Base-by-base conservation (phyloP, 2,797 vertebrate species). In the Limnodromus scolopaceus region DNA sequence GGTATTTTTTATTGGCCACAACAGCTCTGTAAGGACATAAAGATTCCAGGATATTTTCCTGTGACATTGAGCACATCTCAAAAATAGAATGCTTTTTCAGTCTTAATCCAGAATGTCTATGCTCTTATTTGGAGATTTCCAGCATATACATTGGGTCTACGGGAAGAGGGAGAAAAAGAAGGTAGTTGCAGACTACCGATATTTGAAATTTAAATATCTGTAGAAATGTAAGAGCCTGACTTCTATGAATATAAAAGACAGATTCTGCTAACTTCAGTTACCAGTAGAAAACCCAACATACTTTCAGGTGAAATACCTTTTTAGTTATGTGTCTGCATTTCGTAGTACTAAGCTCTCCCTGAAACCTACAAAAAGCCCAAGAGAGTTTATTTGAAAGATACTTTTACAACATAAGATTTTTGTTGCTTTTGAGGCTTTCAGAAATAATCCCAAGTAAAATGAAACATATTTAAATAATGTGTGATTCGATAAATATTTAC, bases 271-370 rank as follows among this genome's bases (percentile, higher is more conserved):
- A 60, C 15, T 39, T 91, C n/a, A 46, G 16, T 36, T 58, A 66
- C 4, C 11, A 39, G 13, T 12, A 70, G 28, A 83, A 90, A 84
- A 77, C 16, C 2, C 23, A 41, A 14, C 0, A 0, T 25, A 16
- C 2, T 89, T 75, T 72, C 20, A 78, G 16, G 4, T 82, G 58
- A 79, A 80, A 85, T 49, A 72, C 2, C 3, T 34, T 81, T 88
- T 77, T 9, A 69, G 24, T 54, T 63, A 57, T 53, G 3, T 68
- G 27, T 46, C 13, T 86, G 25, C 15, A 20, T 76, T 74, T 80
- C 22, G 32, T 5, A 20, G 1, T 20, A 27, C 16, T 51, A 14
- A 30, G 11, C 54, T 75, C 30, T 89, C 28, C 34, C 11, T 53
- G 46, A 65, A 72, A 53, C 4, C 6, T 57, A 38, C 5, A 48